Percentiles rank a stretch among this genome's conserved stretches.
Evolutionary conservation across 2,888 invertebrate genomes (phyloP).

Genomic region (Kryphioiulus occultus): DNA sequence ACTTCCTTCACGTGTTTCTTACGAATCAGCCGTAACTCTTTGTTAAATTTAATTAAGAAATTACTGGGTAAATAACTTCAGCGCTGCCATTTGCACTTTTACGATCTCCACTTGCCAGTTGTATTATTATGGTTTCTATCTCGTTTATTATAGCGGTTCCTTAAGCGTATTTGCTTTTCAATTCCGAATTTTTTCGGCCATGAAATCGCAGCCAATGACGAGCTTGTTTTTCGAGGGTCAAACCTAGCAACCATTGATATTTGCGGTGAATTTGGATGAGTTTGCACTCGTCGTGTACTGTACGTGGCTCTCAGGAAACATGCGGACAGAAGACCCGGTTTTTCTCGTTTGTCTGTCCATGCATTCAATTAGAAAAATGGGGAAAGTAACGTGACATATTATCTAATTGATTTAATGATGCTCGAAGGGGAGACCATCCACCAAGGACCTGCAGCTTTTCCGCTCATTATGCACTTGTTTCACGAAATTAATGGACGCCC

Average conservation of each 20-base stretch:
- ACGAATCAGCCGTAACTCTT: no score
- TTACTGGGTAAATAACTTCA: no score
- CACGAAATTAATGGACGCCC: not conserved
- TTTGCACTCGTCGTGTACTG: not conserved
- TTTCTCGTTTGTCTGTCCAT: not conserved
- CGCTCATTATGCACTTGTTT: not conserved
- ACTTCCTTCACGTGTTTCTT: no score
- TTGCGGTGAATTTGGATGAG: not conserved
- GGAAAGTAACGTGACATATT: not conserved
- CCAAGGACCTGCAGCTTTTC: not conserved
- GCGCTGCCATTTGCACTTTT: no score
- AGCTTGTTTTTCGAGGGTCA: not conserved
- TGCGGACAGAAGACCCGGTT: not conserved
- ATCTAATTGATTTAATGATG: conserved; percentile 25
- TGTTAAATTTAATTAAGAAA: no score
- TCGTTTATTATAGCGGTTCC: no score
- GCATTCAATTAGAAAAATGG: not conserved
- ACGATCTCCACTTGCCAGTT: no score
- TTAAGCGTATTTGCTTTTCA: no score
- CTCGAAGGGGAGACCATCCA: not conserved
- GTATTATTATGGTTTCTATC: no score
- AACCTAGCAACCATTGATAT: conserved; percentile 26
- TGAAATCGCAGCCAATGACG: not conserved
- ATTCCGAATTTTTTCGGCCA: not conserved
- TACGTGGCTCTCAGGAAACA: not conserved